Conservation (phyloP, 2,113 vertebrate genomes). For the Shinisaurus crocodilurus region DNA sequence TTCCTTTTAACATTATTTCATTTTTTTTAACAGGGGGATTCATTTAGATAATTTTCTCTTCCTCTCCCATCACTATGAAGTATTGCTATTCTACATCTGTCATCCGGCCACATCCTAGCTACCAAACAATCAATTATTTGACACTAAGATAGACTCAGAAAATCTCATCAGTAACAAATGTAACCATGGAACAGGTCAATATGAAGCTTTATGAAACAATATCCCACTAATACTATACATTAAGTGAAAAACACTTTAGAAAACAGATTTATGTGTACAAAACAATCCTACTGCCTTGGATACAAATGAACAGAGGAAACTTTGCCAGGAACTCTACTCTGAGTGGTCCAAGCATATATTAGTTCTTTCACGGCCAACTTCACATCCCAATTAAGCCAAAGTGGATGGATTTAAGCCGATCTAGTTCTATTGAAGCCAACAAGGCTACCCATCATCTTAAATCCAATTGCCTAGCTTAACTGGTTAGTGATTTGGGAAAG, state of each 20-base stretch:
- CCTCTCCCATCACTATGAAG: conserved; percentile 84
- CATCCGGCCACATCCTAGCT: conserved; percentile 85
- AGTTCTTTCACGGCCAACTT: conserved; percentile 52
- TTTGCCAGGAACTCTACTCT: conserved; percentile 61
- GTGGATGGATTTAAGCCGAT: conserved; percentile 21
- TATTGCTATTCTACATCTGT: conserved; percentile 84
- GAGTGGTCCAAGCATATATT: conserved; percentile 46
- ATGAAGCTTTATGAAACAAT: conserved; percentile 69
- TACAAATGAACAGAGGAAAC: conserved; percentile 62
- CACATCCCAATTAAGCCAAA: conserved; percentile 29
- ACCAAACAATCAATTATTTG: conserved; percentile 89
- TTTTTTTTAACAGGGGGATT: conserved; percentile 78
- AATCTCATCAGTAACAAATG: conserved; percentile 84
- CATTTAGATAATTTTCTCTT: conserved; percentile 87
- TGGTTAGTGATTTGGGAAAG: background rate
- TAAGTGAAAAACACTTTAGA: conserved; percentile 71
- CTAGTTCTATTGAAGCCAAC: conserved; percentile 15
- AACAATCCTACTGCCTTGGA: conserved; percentile 58
- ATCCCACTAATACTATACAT: conserved; percentile 69
- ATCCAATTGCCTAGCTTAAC: conserved; percentile 7
- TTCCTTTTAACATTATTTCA: conserved; percentile 83
- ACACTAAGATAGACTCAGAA: conserved; percentile 84
- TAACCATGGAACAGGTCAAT: conserved; percentile 72
- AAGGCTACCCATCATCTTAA: background rate
- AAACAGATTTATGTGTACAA: conserved; percentile 71